These are phyloP conservation scores for Thalpophila matura DNA, from an alignment of 2,888 invertebrate species.

Conservation along the genomic window DNA sequence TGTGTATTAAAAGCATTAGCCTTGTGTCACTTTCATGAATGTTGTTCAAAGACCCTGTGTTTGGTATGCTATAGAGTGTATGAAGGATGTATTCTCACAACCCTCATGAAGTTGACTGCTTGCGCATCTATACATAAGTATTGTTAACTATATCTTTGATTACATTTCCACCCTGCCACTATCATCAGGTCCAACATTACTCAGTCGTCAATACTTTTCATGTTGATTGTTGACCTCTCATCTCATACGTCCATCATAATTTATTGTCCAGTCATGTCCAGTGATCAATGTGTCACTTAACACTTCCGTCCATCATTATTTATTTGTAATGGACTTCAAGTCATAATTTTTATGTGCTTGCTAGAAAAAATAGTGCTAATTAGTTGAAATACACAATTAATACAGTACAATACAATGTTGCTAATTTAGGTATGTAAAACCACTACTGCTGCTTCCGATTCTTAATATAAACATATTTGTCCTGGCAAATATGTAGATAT, in stretches of 20 bases:
- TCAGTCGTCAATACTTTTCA: constrained; percentile 78
- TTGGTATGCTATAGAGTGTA: constrained; percentile 14
- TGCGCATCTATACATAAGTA: constrained; percentile 70
- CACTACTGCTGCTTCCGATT: constrained; percentile 17
- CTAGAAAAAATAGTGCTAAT: constrained; percentile 77
- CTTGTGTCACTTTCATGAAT: constrained; percentile 74
- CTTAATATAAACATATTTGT: constrained; percentile 49
- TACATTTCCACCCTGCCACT: constrained; percentile 88
- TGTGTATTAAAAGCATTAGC: constrained; percentile 68
- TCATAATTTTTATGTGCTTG: constrained; percentile 67
- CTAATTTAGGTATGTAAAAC: constrained; percentile 1
- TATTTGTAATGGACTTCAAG: constrained; percentile 64
- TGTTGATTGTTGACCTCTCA: constrained; percentile 73
- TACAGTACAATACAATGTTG: constrained; percentile 24
- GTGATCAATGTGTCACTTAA: constrained; percentile 76
- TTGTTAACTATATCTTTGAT: constrained; percentile 87
- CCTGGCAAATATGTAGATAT: constrained; percentile 41
- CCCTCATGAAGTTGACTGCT: constrained; percentile 80
- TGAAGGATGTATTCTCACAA: constrained; percentile 54
- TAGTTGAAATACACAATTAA: constrained; percentile 46
- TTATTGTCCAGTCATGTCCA: constrained; percentile 59
- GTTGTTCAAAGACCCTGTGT: constrained; percentile 52
- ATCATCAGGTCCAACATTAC: constrained; percentile 81
- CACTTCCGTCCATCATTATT: constrained; percentile 85
- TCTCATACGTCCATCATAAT: constrained; percentile 65